A percentile compares a stretch with the other conserved stretches of the same genome.
Conservation (phyloP, 2,797 vertebrate species). For the Siniperca obscura region DNA sequence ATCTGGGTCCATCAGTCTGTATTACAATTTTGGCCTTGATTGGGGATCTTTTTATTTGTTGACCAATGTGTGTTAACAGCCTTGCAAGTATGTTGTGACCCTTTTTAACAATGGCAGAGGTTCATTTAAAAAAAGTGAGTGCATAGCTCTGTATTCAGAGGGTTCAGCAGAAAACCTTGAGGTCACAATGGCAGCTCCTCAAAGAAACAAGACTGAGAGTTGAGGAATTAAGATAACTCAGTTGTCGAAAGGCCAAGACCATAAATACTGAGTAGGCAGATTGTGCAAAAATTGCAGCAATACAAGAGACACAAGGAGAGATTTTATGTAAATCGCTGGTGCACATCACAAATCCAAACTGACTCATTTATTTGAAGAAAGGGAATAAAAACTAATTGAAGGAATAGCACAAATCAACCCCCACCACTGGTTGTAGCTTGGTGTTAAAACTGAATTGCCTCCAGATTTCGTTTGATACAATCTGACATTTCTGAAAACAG, state of each 20-base stretch:
- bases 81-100: conserved; percentile 1
- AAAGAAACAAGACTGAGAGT: not conserved
- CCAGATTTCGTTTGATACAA: conserved; percentile 36
- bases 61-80: not conserved
- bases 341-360: not conserved
- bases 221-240: not conserved
- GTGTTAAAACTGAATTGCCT: conserved; percentile 7
- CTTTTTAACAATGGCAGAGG: not conserved
- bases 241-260: not conserved
- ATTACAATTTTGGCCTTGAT: conserved; percentile 24
- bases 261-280: not conserved
- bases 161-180: not conserved
- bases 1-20: conserved; percentile 3
- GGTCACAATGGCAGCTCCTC: not conserved
- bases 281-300: not conserved
- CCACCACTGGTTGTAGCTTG: not conserved
- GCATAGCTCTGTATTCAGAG: not conserved
- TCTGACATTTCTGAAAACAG: conserved; percentile 35
- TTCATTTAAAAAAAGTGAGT: conserved; percentile 9
- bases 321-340: not conserved
- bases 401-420: conserved; percentile 6
- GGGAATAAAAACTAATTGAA: conserved; percentile 8
- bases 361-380: conserved; percentile 16
- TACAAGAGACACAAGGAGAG: not conserved
- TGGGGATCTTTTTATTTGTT: not conserved